Evolutionary conservation across 2,797 vertebrate genomes (phyloP), one percentile per base, ranked within the genome.

Genomic region (Sebastes reedi): DNA sequence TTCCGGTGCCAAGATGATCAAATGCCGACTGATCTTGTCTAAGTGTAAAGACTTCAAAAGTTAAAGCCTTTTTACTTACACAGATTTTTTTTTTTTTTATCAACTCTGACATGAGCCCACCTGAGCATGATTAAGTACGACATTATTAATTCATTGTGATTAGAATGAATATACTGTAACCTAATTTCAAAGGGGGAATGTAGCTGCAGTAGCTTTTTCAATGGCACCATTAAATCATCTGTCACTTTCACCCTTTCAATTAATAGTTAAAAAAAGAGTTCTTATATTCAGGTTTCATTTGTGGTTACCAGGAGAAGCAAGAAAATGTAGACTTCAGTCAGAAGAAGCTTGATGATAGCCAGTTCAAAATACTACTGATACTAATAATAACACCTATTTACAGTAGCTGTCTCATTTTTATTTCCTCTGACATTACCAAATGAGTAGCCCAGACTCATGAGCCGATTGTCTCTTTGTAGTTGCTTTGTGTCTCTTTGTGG

Each of bases 1-100:
- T 77, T 81, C 73, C 29, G 66, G 56, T 82, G 82, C 74, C 75
- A 72, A 8, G 64, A 61, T 83, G 75, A 87, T 88, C 79, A 90
- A 88, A 85, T 62, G 20, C 54, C 62, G 77, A 62, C 73, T 78
- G 85, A 84, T 81, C 72, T 73, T 60, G 22, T 80, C 39, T 13
- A 14, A 56, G 62, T 68, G 54, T 52, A 64, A 81, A 80, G 65
- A 50, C 66, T 67, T 75, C 75, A 39, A 16, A 25, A 64, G 64
- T 74, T 80, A 54, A 79, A 75, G 36, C 18, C 6, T 66, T 82
- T 82, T 52, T 67, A 77, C 46, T 36, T 25, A 29, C 60, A 81
- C 60, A 52, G 46, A 36, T 52, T 54, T 56, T 55, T 50, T 20
- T 58, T 30, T 34, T 64, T 70, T 52, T 27, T 7, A 32, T 34